Conservation (phyloP, 2,113 vertebrate species). For the Probosciger aterrimus region DNA sequence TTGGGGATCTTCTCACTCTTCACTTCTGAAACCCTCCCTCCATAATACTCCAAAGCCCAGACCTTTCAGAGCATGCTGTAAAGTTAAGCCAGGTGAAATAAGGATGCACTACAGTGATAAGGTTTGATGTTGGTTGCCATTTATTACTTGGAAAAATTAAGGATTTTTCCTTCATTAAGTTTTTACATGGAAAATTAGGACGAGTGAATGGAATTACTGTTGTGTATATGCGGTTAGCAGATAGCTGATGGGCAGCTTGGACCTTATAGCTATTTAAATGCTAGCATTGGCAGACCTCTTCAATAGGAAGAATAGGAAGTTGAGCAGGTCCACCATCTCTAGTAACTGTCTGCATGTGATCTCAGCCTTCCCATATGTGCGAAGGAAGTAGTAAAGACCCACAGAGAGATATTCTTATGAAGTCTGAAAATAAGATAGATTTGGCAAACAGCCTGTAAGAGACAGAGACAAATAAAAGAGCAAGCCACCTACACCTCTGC, state of each 20-base stretch:
- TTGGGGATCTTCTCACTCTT: neutral
- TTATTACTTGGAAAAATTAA: neutral
- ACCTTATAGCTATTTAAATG: neutral
- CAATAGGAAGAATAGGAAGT: neutral
- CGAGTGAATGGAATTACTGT: neutral
- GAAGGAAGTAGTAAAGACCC: neutral
- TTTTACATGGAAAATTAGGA: neutral
- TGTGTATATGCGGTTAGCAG: rapidly evolving
- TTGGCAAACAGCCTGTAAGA: neutral
- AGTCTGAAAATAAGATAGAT: neutral
- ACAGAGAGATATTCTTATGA: neutral
- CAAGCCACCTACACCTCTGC: neutral
- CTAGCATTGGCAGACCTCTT: neutral
- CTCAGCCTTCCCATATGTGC: neutral
- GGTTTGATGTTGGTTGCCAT: neutral
- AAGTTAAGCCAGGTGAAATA: neutral
- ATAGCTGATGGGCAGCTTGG: neutral
- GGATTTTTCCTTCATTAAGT: neutral
- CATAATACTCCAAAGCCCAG: neutral
- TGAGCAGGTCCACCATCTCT: neutral
- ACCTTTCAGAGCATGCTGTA: neutral
- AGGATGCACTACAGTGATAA: neutral
- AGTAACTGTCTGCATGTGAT: neutral
- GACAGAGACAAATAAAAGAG: neutral
- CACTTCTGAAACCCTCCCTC: neutral